Evolutionary conservation across 2,113 vertebrate species (phyloP).

Genomic region (Phalacrocorax brasilianus): DNA sequence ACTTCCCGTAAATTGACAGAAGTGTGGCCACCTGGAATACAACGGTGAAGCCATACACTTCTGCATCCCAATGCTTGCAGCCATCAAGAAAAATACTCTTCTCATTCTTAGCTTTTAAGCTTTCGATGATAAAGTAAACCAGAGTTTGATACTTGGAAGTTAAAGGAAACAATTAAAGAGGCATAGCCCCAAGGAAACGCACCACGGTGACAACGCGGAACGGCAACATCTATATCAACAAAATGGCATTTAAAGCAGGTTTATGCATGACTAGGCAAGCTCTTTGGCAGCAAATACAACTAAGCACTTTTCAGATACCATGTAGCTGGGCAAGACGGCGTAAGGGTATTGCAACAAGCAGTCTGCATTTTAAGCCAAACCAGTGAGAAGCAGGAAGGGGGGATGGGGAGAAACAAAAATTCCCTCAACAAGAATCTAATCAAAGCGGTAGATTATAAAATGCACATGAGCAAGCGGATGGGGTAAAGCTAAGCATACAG

Average conservation of each 20-base stretch:
- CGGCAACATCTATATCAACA: neutral
- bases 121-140: neutral
- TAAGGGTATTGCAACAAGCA: neutral
- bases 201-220: neutral
- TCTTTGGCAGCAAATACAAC: constrained; percentile 16
- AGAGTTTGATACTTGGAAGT: neutral
- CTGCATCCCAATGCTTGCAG: rapidly evolving
- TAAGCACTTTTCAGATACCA: neutral
- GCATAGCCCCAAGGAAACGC: neutral
- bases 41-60: neutral
- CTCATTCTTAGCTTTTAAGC: neutral
- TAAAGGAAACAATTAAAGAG: neutral
- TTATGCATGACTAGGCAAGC: constrained; percentile 44
- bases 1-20: neutral
- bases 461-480: rapidly evolving
- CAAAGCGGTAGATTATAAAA: neutral
- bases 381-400: neutral
- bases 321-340: neutral
- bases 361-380: neutral
- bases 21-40: rapidly evolving
- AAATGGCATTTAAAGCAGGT: constrained; percentile 8
- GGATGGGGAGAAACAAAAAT: neutral
- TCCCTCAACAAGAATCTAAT: neutral
- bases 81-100: neutral
- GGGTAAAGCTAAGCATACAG: neutral